Evolutionary conservation across 2,113 vertebrate species (phyloP).

Genomic region (Leiothrix lutea): DNA sequence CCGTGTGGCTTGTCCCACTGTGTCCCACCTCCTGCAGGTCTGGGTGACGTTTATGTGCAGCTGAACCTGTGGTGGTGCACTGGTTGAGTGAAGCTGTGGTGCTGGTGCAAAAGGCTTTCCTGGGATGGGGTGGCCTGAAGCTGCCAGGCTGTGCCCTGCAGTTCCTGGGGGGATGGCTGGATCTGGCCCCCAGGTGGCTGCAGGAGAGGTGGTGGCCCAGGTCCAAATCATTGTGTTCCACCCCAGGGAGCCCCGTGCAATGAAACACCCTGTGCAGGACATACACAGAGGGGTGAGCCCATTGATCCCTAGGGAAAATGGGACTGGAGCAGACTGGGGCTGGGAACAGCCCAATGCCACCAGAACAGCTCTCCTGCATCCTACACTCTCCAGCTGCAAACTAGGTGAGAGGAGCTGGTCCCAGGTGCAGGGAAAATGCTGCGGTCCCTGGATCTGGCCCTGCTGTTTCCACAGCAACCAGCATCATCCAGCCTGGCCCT

Average conservation of each 20-base stretch:
- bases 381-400: not conserved
- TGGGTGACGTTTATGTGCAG: not conserved
- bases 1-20: not conserved
- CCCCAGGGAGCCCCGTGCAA: fast-evolving
- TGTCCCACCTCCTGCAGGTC: not conserved
- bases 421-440: not conserved
- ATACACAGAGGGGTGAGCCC: fast-evolving
- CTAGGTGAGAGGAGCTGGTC: not conserved
- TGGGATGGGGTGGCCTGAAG: not conserved
- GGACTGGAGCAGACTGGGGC: not conserved
- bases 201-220: not conserved
- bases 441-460: not conserved
- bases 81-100: fast-evolving
- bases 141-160: not conserved
- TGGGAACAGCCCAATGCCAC: not conserved
- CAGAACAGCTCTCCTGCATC: fast-evolving
- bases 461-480: conserved; percentile 55
- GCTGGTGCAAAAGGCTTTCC: not conserved
- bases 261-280: fast-evolving
- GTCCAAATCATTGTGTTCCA: not conserved
- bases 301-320: fast-evolving
- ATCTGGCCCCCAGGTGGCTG: not conserved
- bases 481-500: not conserved
- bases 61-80: not conserved
- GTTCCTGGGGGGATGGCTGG: not conserved